Base-by-base conservation (phyloP, 2,797 vertebrate species). In the Mormyrops attenuatus region DNA sequence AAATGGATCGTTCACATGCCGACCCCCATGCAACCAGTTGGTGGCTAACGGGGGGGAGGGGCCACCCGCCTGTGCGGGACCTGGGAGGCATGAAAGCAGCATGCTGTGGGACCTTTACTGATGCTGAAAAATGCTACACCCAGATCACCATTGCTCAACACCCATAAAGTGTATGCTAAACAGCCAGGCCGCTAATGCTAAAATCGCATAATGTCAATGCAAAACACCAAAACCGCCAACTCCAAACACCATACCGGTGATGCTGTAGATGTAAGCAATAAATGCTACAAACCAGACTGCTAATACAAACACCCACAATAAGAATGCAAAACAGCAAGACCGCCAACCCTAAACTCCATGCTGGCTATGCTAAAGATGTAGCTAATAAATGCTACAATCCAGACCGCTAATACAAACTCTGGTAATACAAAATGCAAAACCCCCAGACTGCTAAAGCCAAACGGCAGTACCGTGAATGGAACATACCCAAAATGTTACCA, bases 41-140 rank as follows among this genome's bases (percentile, higher is more conserved):
- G 88, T 90, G 90, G 91, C 90, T 92, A 91, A 69, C 60, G 41
- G 50, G 84, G 47, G 87, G 87, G 88, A 20, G 7, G 26, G 26
- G 0, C 55, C 6, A 5, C 1, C 2, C 38, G 17, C 73, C 73
- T 8, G 38, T 17, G 13, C 15, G 0, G 38, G 17, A 44, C 73
- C 41, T 80, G 20, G 6, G 20, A 9, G 73, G 20, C 73, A 20
- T 44, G 34, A 20, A 44, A 44, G 44, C 38, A 82, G 90, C 53
- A 82, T 77, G 89, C 88, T 90, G 90, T 90, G 90, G 90, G 90
- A 89, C 90, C 90, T 90, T 66, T 38, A 34, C 89, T 88, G 66
- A 53, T 85, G 57, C 77, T 89, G 20, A 82, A 90, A 80, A 77
- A 89, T 63, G 87, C 26, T 73, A 85, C 90, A 77, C 86, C 47